Percentiles rank a stretch among this genome's conserved stretches.
phyloP scores from a whole-genome alignment of 2,888 invertebrate genomes.

The Andrena praecox region DNA sequence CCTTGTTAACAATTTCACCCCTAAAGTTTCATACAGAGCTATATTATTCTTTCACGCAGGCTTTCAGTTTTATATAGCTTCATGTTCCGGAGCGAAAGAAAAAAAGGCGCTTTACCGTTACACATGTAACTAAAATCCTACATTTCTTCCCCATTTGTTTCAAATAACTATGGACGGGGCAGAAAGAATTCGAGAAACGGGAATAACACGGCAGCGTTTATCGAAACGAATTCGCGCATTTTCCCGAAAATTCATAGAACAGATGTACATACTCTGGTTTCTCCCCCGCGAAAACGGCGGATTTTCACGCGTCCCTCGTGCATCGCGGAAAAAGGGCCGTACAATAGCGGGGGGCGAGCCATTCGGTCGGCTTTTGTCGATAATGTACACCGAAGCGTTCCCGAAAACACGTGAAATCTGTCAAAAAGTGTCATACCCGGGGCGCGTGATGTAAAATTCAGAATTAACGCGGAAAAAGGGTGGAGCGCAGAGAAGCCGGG shows the following conservation, averaged over 20 bases:
- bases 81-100: background rate
- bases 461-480: constrained; percentile 21
- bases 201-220: background rate
- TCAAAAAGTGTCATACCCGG: constrained; percentile 38
- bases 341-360: background rate
- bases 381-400: constrained; percentile 10
- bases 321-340: background rate
- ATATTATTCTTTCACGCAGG: too few species aligned
- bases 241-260: background rate
- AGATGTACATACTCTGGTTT: background rate
- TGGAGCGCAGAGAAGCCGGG: background rate
- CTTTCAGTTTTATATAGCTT: too few species aligned
- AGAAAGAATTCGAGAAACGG: background rate
- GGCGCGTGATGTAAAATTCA: constrained; percentile 27
- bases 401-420: constrained; percentile 13
- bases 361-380: constrained; percentile 31
- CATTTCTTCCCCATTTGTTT: background rate
- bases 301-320: constrained; percentile 3
- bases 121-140: constrained; percentile 10
- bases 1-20: too few species aligned
- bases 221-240: background rate
- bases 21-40: too few species aligned
- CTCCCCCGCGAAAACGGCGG: background rate
- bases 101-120: background rate
- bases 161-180: background rate